Conservation (phyloP, 2,113 vertebrate species). For the Halcyon senegalensis region DNA sequence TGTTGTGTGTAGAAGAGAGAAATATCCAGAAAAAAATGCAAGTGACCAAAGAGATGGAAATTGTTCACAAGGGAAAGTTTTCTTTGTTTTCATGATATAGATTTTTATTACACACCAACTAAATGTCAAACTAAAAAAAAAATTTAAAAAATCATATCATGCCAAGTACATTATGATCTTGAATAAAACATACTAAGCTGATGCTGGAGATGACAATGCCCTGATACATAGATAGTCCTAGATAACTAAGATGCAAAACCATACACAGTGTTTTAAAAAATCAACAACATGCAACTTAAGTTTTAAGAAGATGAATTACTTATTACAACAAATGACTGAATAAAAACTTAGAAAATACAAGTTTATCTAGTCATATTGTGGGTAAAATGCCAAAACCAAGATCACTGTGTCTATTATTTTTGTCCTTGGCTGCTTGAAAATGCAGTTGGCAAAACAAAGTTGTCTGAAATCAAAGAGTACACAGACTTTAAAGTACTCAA, state of each 20-base stretch:
- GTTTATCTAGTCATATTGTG: background rate
- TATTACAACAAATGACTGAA: background rate
- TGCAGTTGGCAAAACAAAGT: constrained; percentile 3
- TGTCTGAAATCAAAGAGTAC: constrained; percentile 22
- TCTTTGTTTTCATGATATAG: background rate
- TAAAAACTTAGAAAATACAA: background rate
- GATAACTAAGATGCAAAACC: background rate
- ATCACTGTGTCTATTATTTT: background rate
- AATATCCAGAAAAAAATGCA: background rate
- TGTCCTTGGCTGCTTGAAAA: background rate
- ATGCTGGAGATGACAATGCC: background rate
- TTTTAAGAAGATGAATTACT: background rate
- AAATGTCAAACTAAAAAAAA: background rate
- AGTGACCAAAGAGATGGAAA: background rate
- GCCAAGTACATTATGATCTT: background rate
- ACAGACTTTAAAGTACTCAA: constrained; percentile 5
- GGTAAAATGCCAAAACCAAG: background rate
- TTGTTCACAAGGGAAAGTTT: background rate
- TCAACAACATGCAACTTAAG: background rate
- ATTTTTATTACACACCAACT: background rate
- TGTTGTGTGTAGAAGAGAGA: background rate
- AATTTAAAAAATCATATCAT: background rate
- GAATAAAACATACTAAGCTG: background rate
- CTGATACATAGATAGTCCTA: background rate
- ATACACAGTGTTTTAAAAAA: background rate